Evolutionary conservation across 1,140 invertebrate genomes (phyloP).

Genomic region (Cotesia chilonis): DNA sequence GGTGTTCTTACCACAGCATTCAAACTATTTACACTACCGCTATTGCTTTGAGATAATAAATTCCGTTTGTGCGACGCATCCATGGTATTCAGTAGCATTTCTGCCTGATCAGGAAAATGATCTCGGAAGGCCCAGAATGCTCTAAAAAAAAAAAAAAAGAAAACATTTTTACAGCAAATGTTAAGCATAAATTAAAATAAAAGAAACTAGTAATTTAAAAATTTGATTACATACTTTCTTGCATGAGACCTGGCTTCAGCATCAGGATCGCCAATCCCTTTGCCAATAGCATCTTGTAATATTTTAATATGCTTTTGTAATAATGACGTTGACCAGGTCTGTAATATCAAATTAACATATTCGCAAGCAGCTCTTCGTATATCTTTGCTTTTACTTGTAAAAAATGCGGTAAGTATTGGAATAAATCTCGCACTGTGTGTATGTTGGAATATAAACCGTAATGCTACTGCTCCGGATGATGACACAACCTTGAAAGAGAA

Average conservation of each 20-base stretch:
- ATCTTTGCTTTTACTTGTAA: constrained; percentile 90
- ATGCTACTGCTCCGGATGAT: constrained; percentile 84
- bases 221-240: constrained; percentile 69
- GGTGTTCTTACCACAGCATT: constrained; percentile 57
- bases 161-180: not conserved
- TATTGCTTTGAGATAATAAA: constrained; percentile 69
- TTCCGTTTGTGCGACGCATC: constrained; percentile 87
- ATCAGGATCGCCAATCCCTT: constrained; percentile 92
- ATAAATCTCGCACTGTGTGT: constrained; percentile 86
- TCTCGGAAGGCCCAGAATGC: constrained; percentile 91
- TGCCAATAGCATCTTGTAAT: constrained; percentile 86
- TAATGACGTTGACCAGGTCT: constrained; percentile 82
- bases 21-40: constrained; percentile 67
- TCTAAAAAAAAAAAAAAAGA: constrained; percentile 66
- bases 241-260: constrained; percentile 81
- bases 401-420: constrained; percentile 83
- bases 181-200: not conserved
- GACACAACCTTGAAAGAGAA: constrained; percentile 80
- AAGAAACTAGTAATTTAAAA: not conserved
- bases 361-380: constrained; percentile 86
- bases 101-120: constrained; percentile 91
- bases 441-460: constrained; percentile 90
- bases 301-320: constrained; percentile 83
- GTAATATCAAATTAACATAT: constrained; percentile 84
- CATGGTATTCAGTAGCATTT: constrained; percentile 81